Percentiles rank a stretch among this genome's conserved stretches.
phyloP scores from a whole-genome alignment of 2,888 invertebrate species.

The Gymnosoma rotundatum region DNA sequence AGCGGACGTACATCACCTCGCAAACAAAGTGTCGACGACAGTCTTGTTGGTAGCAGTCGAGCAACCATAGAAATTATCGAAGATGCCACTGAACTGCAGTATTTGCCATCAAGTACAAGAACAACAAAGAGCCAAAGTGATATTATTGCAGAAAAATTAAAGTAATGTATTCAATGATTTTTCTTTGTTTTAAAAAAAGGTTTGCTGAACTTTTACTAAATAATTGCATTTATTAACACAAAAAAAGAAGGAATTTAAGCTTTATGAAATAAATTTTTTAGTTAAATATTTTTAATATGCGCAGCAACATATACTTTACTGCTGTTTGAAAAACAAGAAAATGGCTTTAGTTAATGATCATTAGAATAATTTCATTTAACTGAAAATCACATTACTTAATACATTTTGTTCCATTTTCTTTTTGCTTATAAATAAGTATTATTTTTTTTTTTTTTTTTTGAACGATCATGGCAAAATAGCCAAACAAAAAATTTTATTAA shows the following conservation, averaged over 20 bases:
- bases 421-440: too few species aligned
- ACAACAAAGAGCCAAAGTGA: constrained; percentile 52
- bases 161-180: constrained; percentile 64
- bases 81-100: constrained; percentile 74
- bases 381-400: too few species aligned
- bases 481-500: too few species aligned
- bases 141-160: constrained; percentile 69
- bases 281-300: too few species aligned
- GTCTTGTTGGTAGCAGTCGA: constrained; percentile 75
- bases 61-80: constrained; percentile 78
- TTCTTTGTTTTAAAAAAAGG: constrained; percentile 18
- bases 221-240: not conserved
- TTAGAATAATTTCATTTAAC: too few species aligned
- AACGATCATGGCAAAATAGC: too few species aligned
- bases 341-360: too few species aligned
- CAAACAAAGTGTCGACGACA: constrained; percentile 78
- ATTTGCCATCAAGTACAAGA: constrained; percentile 43
- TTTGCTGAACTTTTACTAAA: not conserved
- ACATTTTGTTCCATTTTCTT: too few species aligned
- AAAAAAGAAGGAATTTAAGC: not conserved
- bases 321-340: too few species aligned
- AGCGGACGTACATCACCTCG: constrained; percentile 74
- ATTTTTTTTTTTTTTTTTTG: too few species aligned
- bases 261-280: not conserved
- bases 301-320: too few species aligned